Conservation (phyloP, 2,797 vertebrate genomes). For the Lutjanus argentimaculatus region DNA sequence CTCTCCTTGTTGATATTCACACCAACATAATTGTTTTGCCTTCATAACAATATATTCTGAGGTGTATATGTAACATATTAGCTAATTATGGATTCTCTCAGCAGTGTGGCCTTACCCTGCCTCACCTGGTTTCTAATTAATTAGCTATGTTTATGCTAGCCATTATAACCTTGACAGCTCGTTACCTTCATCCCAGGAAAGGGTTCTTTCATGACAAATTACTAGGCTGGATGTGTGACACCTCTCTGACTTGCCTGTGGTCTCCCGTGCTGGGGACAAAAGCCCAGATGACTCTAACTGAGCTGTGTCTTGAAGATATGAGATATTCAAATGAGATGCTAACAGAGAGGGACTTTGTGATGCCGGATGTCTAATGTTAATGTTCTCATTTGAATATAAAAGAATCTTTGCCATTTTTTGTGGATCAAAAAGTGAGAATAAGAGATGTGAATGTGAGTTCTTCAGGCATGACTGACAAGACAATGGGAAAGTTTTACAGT, state of each 20-base stretch:
- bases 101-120: slow-evolving; percentile 63
- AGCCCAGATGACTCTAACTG: slow-evolving; percentile 84
- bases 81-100: slow-evolving; percentile 75
- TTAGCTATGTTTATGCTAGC: slow-evolving; percentile 83
- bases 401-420: slow-evolving; percentile 82
- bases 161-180: slow-evolving; percentile 84
- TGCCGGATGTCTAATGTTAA: slow-evolving; percentile 88
- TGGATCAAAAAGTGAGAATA: slow-evolving; percentile 82
- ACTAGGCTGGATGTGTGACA: slow-evolving; percentile 81
- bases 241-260: slow-evolving; percentile 83
- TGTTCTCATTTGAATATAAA: slow-evolving; percentile 91
- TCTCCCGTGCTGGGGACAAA: slow-evolving; percentile 85
- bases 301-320: slow-evolving; percentile 88
- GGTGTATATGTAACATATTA: slow-evolving; percentile 60
- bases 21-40: slow-evolving; percentile 69
- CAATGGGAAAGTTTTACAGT: slow-evolving; percentile 84
- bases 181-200: slow-evolving; percentile 81
- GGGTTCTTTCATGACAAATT: slow-evolving; percentile 86
- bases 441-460: slow-evolving; percentile 77
- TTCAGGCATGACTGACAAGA: slow-evolving; percentile 85
- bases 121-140: slow-evolving; percentile 84
- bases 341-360: slow-evolving; percentile 85
- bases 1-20: slow-evolving; percentile 74
- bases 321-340: slow-evolving; percentile 89
- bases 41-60: slow-evolving; percentile 59